These are phyloP conservation scores for Pocillopora meandrina DNA, from an alignment of 92 coral and sea anemone species.

Conservation along the genomic window DNA sequence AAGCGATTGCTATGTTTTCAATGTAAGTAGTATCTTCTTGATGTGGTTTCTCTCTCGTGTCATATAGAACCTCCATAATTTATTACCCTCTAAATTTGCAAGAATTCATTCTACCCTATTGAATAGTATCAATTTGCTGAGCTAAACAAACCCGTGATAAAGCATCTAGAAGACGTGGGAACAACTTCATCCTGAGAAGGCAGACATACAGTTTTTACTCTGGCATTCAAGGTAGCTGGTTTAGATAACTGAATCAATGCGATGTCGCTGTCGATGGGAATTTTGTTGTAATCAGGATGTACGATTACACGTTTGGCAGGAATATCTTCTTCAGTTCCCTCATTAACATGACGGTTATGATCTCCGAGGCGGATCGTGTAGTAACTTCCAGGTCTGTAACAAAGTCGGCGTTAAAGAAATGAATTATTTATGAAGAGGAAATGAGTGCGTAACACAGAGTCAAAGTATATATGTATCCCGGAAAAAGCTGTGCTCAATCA, in stretches of 20 bases:
- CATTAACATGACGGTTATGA: slow-evolving; percentile 62
- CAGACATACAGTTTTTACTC: slow-evolving; percentile 58
- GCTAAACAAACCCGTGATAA: slow-evolving; percentile 46
- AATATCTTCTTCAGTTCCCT: slow-evolving; percentile 64
- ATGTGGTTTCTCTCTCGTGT: too few relatives aligned
- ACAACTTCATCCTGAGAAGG: slow-evolving; percentile 53
- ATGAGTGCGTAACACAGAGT: too few relatives aligned
- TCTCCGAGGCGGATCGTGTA: slow-evolving; percentile 73
- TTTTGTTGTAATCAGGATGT: slow-evolving; percentile 63
- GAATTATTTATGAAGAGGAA: too few relatives aligned
- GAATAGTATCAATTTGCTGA: too few relatives aligned
- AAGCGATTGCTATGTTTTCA: too few relatives aligned
- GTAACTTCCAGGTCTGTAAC: slow-evolving; percentile 14
- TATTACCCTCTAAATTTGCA: too few relatives aligned
- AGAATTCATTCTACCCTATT: too few relatives aligned
- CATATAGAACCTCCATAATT: too few relatives aligned
- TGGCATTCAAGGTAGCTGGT: slow-evolving; percentile 52
- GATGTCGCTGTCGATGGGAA: slow-evolving; percentile 60
- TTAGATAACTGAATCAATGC: slow-evolving; percentile 52
- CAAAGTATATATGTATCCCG: too few relatives aligned
- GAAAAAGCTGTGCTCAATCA: too few relatives aligned
- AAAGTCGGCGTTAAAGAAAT: too few relatives aligned
- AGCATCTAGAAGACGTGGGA: slow-evolving; percentile 50
- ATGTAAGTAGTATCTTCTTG: too few relatives aligned
- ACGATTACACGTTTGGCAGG: slow-evolving; percentile 42